Evolutionary conservation across 2,888 invertebrate genomes (phyloP), one percentile per base, ranked within the genome.

Genomic region (Agrilus mali): DNA sequence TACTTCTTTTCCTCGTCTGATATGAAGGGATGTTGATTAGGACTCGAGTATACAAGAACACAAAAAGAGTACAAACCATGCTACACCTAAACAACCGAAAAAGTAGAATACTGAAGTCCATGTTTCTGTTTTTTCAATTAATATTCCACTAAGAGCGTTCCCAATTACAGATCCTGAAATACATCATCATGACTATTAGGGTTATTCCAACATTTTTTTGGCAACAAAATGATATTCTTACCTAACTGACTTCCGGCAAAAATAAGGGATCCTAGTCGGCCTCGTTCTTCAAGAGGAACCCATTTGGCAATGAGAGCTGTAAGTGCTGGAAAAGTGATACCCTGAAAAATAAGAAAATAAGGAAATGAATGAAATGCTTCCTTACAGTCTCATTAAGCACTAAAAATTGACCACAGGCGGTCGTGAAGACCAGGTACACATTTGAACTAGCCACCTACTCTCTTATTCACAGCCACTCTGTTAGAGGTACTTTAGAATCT

Each of bases 101-200:
- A 83, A 70, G 53, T 84, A 85, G 63, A 85, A 85, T 2, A 84
- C 82, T 0, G 75, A 72, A 13, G 75, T 70, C 83, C 82, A 83
- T n/a, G 76, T 75, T 1, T 71, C 70, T 41, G 73, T 16, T 44
- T 10, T 69, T 46, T 77, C 72, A 39, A 82, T 70, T n/a, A 83
- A 67, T 4, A 78, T 55, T 1, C 82, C 82, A 0, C 82, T 81
- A 3, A 81, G 36, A 1, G 70, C 57, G 13, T 72, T 75, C 1
- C 75, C 73, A 42, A 22, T 73, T 53, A 39, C 68, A 66, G 75
- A 10, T 27, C 27, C 27, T 27, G 27, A 27, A 27, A 27, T 27
- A 10, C 2, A 27, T 4, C 10, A 27, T 27, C 20, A 4, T 20
- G 6, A 6, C 20, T 20, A 20, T 20, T 20, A 20, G 20, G n/a